Conservation (phyloP, 1,140 invertebrate species). For the Doryteuthis pealeii region DNA sequence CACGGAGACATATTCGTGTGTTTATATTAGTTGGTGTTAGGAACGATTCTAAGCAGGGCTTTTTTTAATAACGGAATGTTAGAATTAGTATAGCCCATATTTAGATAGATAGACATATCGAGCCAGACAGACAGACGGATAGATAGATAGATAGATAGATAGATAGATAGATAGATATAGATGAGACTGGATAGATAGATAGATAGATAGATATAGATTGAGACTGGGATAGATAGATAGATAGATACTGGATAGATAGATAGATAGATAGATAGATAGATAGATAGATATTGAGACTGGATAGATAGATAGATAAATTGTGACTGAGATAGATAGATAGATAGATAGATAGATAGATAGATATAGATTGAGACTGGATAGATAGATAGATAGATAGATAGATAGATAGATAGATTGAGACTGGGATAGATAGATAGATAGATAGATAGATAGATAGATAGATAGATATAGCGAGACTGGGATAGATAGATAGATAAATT, state of each 20-base stretch:
- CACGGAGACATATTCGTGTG: too few relatives aligned
- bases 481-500: neutral
- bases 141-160: neutral
- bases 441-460: neutral
- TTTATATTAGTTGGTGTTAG: too few relatives aligned
- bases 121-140: too few relatives aligned
- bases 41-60: too few relatives aligned
- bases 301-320: neutral
- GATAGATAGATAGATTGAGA: slow-evolving; percentile 7
- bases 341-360: too few relatives aligned
- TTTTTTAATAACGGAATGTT: too few relatives aligned
- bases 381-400: neutral
- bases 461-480: too few relatives aligned
- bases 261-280: neutral
- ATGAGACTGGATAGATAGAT: neutral
- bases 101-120: too few relatives aligned
- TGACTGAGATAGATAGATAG: too few relatives aligned
- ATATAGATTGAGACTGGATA: neutral
- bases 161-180: neutral
- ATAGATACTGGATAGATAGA: neutral
- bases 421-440: neutral
- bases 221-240: neutral
- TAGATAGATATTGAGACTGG: neutral
- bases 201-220: slow-evolving; percentile 6
- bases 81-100: too few relatives aligned